These are phyloP conservation scores for Philereme vetulata DNA, from an alignment of 2,888 invertebrate species.

Conservation along the genomic window DNA sequence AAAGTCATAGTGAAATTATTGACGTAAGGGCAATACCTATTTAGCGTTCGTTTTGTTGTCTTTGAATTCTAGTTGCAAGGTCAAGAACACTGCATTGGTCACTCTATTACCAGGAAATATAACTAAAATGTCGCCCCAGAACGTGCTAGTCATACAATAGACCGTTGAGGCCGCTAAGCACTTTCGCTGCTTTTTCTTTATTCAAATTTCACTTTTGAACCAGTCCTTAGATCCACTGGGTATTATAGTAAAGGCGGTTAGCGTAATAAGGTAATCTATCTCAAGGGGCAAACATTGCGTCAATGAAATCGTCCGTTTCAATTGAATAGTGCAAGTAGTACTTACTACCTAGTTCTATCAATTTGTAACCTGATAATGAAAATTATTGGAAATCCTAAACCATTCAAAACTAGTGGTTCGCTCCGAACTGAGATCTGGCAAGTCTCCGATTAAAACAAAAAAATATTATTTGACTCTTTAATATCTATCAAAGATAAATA, in stretches of 20 bases:
- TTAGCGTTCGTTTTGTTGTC: constrained; percentile 1
- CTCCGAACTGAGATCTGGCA: too few species aligned
- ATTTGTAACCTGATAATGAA: too few species aligned
- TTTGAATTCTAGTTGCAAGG: constrained; percentile 16
- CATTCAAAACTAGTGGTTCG: too few species aligned
- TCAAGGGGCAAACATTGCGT: constrained; percentile 48
- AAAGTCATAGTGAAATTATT: background rate
- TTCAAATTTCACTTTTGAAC: constrained; percentile 77
- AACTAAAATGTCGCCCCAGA: constrained; percentile 60
- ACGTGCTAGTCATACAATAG: constrained; percentile 75
- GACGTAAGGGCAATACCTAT: background rate
- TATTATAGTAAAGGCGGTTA: constrained; percentile 30
- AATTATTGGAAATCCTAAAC: too few species aligned
- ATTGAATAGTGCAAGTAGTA: background rate
- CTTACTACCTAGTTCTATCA: too few species aligned
- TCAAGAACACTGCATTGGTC: constrained; percentile 28
- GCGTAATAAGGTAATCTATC: constrained; percentile 51
- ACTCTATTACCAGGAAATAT: constrained; percentile 53
- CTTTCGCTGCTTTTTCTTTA: constrained; percentile 78
- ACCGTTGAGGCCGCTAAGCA: constrained; percentile 61
- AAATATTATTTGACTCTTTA: too few species aligned
- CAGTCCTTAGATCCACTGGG: constrained; percentile 37
- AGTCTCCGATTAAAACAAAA: too few species aligned
- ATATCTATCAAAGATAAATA: too few species aligned
- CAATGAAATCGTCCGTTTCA: constrained; percentile 27